Evolutionary conservation across 1,140 invertebrate species (phyloP), one percentile per base, ranked within the genome.

Genomic region (Lasaia peninsularis): DNA sequence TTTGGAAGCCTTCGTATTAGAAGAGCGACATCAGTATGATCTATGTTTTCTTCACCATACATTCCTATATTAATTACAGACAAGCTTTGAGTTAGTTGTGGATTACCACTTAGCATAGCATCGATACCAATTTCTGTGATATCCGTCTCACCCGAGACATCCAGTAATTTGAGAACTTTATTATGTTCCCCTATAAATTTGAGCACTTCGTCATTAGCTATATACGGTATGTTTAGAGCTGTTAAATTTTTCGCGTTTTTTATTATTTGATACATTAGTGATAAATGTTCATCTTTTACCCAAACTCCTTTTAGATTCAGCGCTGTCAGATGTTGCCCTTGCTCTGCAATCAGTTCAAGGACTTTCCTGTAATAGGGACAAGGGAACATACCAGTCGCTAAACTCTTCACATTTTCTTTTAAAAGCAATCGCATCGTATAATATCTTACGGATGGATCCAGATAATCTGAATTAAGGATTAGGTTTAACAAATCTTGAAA

Each of bases 251-350:
- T 86, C 56, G 92, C 81, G 33, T 91, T 91, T 54, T 89, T 83
- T 2, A 93, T 87, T 24, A 93, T 77, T 2, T 91, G 81, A 58
- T 91, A 92, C 77, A 93, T 87, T n/a, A 92, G 83, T 49, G 89
- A 74, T 63, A 93, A 89, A 62, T 92, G 91, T 52, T 93, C 92
- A 55, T 93, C 92, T 78, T 92, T 91, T 18, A 93, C 91, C 93
- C 93, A 93, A 33, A 94, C 91, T 18, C 93, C 92, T 89, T 93
- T 93, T 56, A 93, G 83, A 86, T 93, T 92, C 16, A 93, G 80
- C 21, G 92, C 89, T 48, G 91, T 90, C 63, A 93, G 48, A 33
- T 92, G 89, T 2, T 84, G 82, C 8, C 92, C 92, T 76, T 92
- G 91, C 20, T 90, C 89, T 1, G 84, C 83, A 63, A 93, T 91